Conservation (phyloP, 2,888 invertebrate genomes). For the Diaprepes abbreviatus region DNA sequence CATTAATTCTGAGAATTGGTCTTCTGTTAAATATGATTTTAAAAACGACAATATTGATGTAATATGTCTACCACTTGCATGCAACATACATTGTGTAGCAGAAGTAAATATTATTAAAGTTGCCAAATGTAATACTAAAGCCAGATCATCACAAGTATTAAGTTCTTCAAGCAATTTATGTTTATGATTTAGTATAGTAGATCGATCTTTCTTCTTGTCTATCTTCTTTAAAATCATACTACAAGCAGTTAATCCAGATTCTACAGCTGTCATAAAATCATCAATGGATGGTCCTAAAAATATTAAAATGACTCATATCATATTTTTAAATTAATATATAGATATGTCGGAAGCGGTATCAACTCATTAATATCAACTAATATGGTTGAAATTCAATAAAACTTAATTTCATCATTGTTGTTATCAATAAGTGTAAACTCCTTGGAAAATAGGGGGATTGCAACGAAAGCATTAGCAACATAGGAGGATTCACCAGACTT, state of each 20-base stretch:
- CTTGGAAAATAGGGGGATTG: too few species aligned
- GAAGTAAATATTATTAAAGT: conserved; percentile 85
- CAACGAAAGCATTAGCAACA: too few species aligned
- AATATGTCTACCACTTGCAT: conserved; percentile 95
- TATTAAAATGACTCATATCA: too few species aligned
- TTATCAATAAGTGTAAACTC: too few species aligned
- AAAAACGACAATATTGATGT: conserved; percentile 83
- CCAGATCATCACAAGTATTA: conserved; percentile 80
- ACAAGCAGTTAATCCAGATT: conserved; percentile 78
- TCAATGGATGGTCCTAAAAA: conserved; percentile 76
- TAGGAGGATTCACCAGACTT: too few species aligned
- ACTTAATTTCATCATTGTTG: too few species aligned
- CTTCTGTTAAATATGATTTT: conserved; percentile 76
- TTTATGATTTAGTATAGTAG: conserved; percentile 83
- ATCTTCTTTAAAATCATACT: conserved; percentile 88
- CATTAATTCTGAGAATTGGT: conserved; percentile 76
- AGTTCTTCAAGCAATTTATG: conserved; percentile 86
- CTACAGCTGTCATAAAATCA: conserved; percentile 83
- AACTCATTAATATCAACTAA: too few species aligned
- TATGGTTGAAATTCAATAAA: too few species aligned
- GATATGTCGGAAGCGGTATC: too few species aligned
- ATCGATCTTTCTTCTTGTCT: conserved; percentile 90
- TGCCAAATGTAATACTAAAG: conserved; percentile 83
- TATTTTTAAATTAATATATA: too few species aligned
- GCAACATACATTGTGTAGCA: conserved; percentile 85